Conservation (phyloP, 2,113 vertebrate species). For the Rhodinocichla rosea region DNA sequence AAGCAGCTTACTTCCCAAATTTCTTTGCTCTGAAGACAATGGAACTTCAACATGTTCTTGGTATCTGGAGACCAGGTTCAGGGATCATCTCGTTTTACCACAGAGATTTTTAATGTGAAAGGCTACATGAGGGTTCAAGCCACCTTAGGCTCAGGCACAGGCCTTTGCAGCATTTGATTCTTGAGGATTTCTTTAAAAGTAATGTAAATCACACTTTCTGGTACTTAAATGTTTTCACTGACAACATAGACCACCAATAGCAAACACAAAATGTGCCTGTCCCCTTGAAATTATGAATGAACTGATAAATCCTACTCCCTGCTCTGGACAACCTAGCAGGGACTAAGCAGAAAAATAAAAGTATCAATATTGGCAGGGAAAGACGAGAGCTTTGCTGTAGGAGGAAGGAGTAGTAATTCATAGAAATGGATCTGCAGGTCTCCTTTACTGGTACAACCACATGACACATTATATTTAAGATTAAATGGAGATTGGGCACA, state of each 20-base stretch:
- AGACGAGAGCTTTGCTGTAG: background rate
- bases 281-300: background rate
- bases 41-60: background rate
- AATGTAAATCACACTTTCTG: background rate
- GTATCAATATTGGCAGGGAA: background rate
- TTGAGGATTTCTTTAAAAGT: background rate
- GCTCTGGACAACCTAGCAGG: background rate
- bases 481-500: background rate
- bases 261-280: background rate
- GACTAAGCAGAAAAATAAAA: background rate
- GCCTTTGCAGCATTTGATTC: background rate
- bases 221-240: background rate
- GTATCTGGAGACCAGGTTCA: background rate
- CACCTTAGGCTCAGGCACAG: background rate
- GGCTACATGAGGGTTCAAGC: background rate
- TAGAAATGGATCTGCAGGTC: background rate
- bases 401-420: background rate
- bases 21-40: background rate
- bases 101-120: background rate
- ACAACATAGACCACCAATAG: fast-evolving
- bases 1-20: background rate
- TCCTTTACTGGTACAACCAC: background rate
- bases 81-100: background rate
- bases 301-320: background rate
- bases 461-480: background rate